phyloP scores from a whole-genome alignment of 2,797 vertebrate species.

The Lateolabrax maculatus region DNA sequence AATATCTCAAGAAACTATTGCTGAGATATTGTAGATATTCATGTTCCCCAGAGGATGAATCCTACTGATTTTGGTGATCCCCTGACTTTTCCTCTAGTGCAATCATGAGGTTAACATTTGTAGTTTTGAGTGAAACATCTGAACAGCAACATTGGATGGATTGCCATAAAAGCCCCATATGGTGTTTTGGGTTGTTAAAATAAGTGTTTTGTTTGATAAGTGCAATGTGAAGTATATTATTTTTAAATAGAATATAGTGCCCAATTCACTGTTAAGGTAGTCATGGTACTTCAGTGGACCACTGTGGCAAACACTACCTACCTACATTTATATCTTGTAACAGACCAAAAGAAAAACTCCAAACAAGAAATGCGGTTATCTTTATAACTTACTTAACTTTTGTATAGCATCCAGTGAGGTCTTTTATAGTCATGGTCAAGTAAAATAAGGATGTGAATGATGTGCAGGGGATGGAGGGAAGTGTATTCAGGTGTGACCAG shows the following conservation, averaged over 20 bases:
- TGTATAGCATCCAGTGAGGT: slow-evolving; percentile 5
- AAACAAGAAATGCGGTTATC: too few relatives aligned
- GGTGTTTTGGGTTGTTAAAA: slow-evolving; percentile 6
- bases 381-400: too few relatives aligned
- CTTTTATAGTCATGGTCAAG: slow-evolving; percentile 7
- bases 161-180: too few relatives aligned
- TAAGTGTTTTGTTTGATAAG: slow-evolving; percentile 31
- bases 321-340: slow-evolving; percentile 18
- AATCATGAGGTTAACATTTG: background rate
- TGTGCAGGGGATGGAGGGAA: slow-evolving; percentile 12
- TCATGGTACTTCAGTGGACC: slow-evolving; percentile 1
- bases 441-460: slow-evolving; percentile 23
- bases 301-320: slow-evolving; percentile 18
- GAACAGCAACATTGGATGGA: background rate
- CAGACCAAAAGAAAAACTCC: slow-evolving; percentile 2
- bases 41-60: slow-evolving; percentile 4
- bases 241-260: slow-evolving; percentile 15
- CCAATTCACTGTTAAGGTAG: slow-evolving; percentile 18
- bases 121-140: background rate
- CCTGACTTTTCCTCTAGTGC: background rate
- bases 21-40: background rate
- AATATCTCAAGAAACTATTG: background rate
- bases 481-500: slow-evolving; percentile 54
- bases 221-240: slow-evolving; percentile 20
- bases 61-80: background rate